Evolutionary conservation across 2,888 invertebrate genomes (phyloP), one percentile per base, ranked within the genome.

Genomic region (Cosmia trapezina): DNA sequence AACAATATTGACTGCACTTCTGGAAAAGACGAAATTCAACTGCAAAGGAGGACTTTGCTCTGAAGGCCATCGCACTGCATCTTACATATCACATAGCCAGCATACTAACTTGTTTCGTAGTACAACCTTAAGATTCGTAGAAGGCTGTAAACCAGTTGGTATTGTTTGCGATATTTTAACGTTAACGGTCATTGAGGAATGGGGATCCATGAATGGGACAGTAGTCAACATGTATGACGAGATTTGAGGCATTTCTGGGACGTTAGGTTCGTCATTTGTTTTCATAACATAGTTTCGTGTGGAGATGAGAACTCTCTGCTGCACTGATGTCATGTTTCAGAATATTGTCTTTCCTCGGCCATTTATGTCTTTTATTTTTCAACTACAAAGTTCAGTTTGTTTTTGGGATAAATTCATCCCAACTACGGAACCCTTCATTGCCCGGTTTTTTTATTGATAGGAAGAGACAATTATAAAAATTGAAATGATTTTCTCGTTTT

Each of bases 131-230:
- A n/a, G 47, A 76, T 76, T 61, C 51, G 19, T 64, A 37, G 37
- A 62, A 76, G 7, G 57, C 43, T 71, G 66, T 69, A 51, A 74
- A 80, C 80, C 83, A 33, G 83, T 74, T 45, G 6, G 63, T 59
- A 79, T 74, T 80, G 70, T 80, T 78, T 74, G 67, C 74, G 70
- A 61, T 61, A 65, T 83, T 65, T 83, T 80, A 83, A 68, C 65
- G 43, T 66, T 81, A 81, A 76, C 72, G 62, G 71, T 77, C n/a
- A 67, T 56, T 43, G 53, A 64, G 73, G 80, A 60, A 73, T 53
- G 43, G 43, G 53, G 14, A 75, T 53, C 7, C 59, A 74, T 83
- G 68, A 83, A 81, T 81, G 75, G 70, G 77, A 49, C 33, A 54
- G 33, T 49, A 70, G 45, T 57, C n/a, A 62, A 66, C 65, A 22